These are phyloP conservation scores for Clarias macrocephalus DNA, from an alignment of 2,113 vertebrate genomes.

Conservation along the genomic window DNA sequence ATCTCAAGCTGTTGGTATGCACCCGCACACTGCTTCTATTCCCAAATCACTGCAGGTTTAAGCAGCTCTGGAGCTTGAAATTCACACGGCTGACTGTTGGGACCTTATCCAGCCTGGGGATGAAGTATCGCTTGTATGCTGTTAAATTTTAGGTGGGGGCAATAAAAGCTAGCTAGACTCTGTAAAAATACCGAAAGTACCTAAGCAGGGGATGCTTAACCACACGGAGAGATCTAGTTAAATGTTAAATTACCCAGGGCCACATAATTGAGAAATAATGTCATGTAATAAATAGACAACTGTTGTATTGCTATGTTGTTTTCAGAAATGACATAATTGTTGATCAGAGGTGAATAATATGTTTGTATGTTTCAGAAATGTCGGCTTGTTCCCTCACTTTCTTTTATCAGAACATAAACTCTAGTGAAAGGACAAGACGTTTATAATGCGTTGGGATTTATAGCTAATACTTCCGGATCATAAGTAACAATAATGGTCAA, in stretches of 20 bases:
- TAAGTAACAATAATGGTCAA: neutral
- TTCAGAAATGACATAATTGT: neutral
- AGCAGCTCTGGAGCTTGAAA: slow-evolving; percentile 38
- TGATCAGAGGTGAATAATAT: neutral
- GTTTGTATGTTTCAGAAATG: neutral
- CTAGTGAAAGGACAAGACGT: neutral
- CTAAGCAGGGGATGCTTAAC: slow-evolving; percentile 15
- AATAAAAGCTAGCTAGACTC: slow-evolving; percentile 41
- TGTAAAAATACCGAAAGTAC: slow-evolving; percentile 35
- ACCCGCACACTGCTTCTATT: slow-evolving; percentile 38
- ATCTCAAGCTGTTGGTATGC: slow-evolving; percentile 43
- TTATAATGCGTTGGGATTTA: neutral
- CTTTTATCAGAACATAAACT: neutral
- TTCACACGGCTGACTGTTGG: slow-evolving; percentile 34
- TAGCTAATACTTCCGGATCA: neutral
- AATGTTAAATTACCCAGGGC: neutral
- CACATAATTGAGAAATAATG: neutral
- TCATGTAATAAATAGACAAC: neutral
- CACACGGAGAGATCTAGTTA: neutral
- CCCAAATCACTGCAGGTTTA: slow-evolving; percentile 46
- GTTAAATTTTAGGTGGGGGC: slow-evolving; percentile 42
- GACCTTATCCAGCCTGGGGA: slow-evolving; percentile 28
- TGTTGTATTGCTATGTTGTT: neutral
- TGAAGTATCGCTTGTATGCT: slow-evolving; percentile 33
- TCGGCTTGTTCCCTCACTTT: neutral